Conservation (phyloP, 2,113 vertebrate species). For the Anolis carolinensis region DNA sequence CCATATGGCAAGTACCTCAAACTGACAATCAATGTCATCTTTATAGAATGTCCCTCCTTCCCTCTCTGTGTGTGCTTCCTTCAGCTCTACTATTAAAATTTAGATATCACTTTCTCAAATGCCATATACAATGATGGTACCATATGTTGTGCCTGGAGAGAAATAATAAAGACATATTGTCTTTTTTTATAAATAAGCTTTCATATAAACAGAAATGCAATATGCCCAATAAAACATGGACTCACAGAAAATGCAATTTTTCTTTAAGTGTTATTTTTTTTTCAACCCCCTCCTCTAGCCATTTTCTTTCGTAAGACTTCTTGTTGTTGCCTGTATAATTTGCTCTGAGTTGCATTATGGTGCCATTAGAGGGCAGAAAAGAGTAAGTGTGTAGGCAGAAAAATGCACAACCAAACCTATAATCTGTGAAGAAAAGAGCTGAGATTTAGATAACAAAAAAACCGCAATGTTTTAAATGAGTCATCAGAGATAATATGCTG, state of each 20-base stretch:
- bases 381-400: slow-evolving; percentile 74
- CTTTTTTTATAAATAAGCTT: background rate
- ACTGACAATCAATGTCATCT: background rate
- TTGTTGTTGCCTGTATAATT: slow-evolving; percentile 12
- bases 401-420: slow-evolving; percentile 21
- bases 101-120: background rate
- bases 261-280: background rate
- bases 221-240: background rate
- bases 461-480: slow-evolving; percentile 29
- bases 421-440: slow-evolving; percentile 28
- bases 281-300: background rate
- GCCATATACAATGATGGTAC: no score
- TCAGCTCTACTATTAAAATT: background rate
- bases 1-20: background rate
- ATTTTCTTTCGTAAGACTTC: background rate
- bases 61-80: background rate
- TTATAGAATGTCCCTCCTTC: background rate
- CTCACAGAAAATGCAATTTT: background rate
- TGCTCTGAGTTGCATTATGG: slow-evolving; percentile 62
- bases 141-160: background rate
- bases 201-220: background rate
- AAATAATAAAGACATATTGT: background rate
- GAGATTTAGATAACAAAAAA: slow-evolving; percentile 45
- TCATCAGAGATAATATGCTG: slow-evolving; percentile 27
- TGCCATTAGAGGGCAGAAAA: slow-evolving; percentile 88